A percentile compares a stretch with the other conserved stretches of the same genome.
phyloP scores from a whole-genome alignment of 1,140 invertebrate species.

The Nomia melanderi region DNA sequence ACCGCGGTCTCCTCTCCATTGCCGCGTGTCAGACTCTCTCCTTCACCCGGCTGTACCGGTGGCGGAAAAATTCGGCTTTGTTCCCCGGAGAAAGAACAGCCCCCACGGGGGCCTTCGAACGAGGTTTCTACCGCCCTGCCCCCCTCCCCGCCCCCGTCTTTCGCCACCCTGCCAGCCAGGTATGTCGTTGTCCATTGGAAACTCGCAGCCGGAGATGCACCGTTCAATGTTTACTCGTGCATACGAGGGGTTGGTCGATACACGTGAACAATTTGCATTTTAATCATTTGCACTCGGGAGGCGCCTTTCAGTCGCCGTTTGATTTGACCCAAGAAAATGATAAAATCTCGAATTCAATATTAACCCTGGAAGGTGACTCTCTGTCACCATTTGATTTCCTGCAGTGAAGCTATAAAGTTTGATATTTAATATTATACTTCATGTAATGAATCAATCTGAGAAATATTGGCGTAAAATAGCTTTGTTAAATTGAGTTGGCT shows the following conservation, averaged over 20 bases:
- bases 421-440: no score
- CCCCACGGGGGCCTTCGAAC: neutral
- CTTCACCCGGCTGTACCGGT: neutral
- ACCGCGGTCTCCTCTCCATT: neutral
- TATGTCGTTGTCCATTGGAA: neutral
- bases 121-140: neutral
- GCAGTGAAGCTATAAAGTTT: no score
- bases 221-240: neutral
- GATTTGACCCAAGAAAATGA: no score
- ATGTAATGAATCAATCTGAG: no score
- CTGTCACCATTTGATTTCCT: no score
- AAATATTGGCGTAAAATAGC: no score
- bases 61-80: conserved; percentile 22
- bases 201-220: neutral
- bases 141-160: no score
- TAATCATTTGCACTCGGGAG: neutral
- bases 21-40: neutral
- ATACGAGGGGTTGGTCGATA: neutral
- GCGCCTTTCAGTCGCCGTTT: no score
- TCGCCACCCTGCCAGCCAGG: neutral
- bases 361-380: no score
- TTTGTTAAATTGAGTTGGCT: no score
- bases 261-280: neutral
- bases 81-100: neutral
- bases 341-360: no score